Percentiles rank a stretch among this genome's conserved stretches.
Conservation (phyloP, 2,797 vertebrate genomes). For the Pteropus rufus region DNA sequence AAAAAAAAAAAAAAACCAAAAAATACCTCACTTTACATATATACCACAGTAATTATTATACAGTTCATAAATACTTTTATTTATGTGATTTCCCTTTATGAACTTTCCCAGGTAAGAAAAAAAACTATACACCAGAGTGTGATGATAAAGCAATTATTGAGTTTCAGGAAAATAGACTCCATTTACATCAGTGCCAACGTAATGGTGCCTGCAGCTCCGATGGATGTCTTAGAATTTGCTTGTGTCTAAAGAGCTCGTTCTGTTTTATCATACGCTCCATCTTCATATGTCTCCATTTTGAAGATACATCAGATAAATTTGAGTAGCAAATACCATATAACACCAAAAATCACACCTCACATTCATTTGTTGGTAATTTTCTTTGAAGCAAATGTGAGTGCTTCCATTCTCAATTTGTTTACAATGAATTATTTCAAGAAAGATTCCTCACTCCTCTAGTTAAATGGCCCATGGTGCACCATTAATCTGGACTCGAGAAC, state of each 20-base stretch:
- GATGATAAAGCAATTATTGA: not conserved
- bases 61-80: not conserved
- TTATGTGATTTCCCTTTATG: not conserved
- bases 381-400: not conserved
- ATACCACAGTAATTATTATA: not conserved
- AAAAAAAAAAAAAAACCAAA: not conserved
- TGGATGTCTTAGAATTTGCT: not conserved
- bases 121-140: not conserved
- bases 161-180: not conserved
- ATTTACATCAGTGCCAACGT: not conserved
- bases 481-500: not conserved
- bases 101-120: not conserved
- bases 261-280: not conserved
- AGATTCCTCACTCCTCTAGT: not conserved
- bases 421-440: not conserved
- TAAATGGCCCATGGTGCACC: not conserved
- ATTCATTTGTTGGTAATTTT: not conserved
- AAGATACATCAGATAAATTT: not conserved
- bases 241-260: not conserved
- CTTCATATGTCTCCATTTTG: not conserved
- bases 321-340: not conserved
- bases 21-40: not conserved
- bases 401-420: not conserved
- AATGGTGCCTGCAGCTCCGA: too few species aligned
- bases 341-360: not conserved